Evolutionary conservation across 2,113 vertebrate species (phyloP).

Genomic region (Syrrhaptes paradoxus): DNA sequence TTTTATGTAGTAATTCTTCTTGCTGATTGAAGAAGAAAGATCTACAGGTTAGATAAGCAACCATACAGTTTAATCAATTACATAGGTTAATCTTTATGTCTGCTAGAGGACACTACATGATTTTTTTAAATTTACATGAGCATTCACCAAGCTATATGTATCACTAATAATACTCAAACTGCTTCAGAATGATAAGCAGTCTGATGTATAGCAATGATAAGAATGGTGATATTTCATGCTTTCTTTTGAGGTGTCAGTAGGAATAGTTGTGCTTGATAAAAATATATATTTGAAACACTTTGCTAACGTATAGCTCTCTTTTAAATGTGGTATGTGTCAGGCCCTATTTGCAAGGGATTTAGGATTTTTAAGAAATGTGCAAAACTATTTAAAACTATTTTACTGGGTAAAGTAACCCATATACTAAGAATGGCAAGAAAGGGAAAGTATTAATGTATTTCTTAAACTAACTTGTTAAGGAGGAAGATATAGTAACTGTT

Average conservation of each 20-base stretch:
- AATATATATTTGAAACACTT: background rate
- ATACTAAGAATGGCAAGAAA: background rate
- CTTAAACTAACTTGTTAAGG: background rate
- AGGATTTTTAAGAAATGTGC: background rate
- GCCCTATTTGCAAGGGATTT: background rate
- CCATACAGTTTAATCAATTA: background rate
- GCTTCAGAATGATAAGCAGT: background rate
- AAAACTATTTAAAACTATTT: background rate
- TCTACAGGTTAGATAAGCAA: background rate
- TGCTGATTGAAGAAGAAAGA: background rate
- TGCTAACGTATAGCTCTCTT: background rate
- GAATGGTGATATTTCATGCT: background rate
- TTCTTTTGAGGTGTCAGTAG: background rate
- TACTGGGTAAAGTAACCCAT: background rate
- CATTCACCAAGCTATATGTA: background rate
- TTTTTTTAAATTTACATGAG: background rate
- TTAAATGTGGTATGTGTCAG: background rate
- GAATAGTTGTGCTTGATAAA: background rate
- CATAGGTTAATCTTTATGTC: background rate
- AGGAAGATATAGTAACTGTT: background rate
- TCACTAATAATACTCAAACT: background rate
- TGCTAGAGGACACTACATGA: background rate
- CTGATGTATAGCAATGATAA: background rate
- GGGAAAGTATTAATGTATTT: background rate
- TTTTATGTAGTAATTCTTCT: background rate